Evolutionary conservation across 2,113 vertebrate genomes (phyloP).

Genomic region (Bubo scandiacus): DNA sequence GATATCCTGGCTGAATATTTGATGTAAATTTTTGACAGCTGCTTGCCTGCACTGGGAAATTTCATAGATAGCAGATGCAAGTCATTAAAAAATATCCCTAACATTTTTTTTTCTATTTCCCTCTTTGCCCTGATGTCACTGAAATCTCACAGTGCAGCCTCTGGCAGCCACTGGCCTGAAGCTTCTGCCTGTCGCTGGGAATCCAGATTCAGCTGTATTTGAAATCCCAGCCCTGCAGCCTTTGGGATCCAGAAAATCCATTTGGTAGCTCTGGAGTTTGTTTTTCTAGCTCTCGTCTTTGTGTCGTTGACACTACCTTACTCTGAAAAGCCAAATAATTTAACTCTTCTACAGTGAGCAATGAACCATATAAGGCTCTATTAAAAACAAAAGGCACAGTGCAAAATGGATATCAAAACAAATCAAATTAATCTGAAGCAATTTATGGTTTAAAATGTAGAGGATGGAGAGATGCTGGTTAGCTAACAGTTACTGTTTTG

Average conservation of each 20-base stretch:
- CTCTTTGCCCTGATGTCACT: background rate
- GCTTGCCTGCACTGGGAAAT: background rate
- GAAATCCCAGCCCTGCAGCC: background rate
- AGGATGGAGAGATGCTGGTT: background rate
- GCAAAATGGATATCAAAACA: background rate
- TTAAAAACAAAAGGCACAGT: background rate
- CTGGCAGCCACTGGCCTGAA: background rate
- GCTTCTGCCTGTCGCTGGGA: background rate
- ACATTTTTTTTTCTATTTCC: background rate
- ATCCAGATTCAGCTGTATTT: background rate
- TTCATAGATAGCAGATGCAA: background rate
- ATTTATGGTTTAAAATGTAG: background rate
- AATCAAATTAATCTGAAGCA: background rate
- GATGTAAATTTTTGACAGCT: background rate
- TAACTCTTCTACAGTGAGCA: background rate
- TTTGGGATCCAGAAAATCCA: background rate
- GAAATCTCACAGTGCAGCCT: background rate
- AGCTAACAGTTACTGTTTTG: background rate
- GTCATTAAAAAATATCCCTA: background rate
- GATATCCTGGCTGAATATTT: background rate
- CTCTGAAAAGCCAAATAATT: background rate
- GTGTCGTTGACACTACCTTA: background rate
- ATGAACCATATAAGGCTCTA: background rate
- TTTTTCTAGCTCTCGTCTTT: background rate
- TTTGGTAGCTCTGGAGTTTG: background rate